Conservation (phyloP, 2,888 invertebrate species). For the Chelonus formosanus region DNA sequence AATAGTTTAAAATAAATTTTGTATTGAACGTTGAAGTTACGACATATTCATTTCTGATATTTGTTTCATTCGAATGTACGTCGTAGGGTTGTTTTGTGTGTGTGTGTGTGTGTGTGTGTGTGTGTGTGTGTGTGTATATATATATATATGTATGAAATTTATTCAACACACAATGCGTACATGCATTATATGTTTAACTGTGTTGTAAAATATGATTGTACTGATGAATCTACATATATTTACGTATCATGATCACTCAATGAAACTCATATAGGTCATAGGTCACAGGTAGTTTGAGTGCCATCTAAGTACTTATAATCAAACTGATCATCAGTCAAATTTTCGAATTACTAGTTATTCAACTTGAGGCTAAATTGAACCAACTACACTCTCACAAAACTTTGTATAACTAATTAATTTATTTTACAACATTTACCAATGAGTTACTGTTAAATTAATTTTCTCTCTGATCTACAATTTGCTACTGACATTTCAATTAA, state of each 20-base stretch:
- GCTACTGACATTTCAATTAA: no score
- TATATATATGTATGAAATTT: not conserved
- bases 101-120: no score
- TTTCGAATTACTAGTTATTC: not conserved
- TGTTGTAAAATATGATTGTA: constrained; percentile 10
- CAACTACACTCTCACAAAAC: no score
- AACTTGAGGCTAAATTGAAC: not conserved
- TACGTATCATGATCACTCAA: constrained; percentile 23
- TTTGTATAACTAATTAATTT: no score
- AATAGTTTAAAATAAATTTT: no score
- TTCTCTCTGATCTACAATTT: no score
- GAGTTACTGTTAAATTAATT: no score
- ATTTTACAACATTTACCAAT: no score
- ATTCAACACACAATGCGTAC: not conserved
- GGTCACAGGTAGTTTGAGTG: constrained; percentile 26
- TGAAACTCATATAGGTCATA: constrained; percentile 28
- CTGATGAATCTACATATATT: constrained; percentile 1
- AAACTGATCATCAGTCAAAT: not conserved
- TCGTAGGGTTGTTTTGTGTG: not conserved
- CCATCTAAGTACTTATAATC: constrained; percentile 7
- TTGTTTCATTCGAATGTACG: constrained; percentile 1
- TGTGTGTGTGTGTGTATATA: no score
- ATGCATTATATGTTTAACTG: not conserved
- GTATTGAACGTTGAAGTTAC: no score
- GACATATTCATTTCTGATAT: not conserved